A percentile compares a stretch with the other conserved stretches of the same genome.
Evolutionary conservation across 2,888 invertebrate species (phyloP).

Genomic region (Rugalucina vietnamica): DNA sequence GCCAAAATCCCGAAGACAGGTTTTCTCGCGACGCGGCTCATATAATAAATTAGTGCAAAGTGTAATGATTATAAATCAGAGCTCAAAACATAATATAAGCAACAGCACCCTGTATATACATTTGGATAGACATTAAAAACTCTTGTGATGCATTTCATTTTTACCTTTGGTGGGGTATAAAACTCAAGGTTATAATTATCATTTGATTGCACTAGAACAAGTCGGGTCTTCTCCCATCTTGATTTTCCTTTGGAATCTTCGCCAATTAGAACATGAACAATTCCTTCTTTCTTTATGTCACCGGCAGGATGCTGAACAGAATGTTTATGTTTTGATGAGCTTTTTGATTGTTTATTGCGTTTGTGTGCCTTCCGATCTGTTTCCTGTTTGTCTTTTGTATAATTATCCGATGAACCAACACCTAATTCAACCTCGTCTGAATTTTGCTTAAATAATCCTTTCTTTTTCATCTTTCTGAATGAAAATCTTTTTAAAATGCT

Average conservation of each 20-base stretch:
- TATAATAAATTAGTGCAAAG: no score
- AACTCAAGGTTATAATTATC: slow-evolving; percentile 97
- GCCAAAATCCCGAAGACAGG: no score
- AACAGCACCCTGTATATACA: no score
- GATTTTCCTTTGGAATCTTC: slow-evolving; percentile 91
- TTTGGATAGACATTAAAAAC: no score
- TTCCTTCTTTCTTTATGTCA: slow-evolving; percentile 90
- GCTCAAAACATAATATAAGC: no score
- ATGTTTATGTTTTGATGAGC: slow-evolving; percentile 52
- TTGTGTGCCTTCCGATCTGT: slow-evolving; percentile 67
- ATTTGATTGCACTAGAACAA: slow-evolving; percentile 94
- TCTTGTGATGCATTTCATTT: no score
- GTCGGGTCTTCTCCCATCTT: slow-evolving; percentile 96
- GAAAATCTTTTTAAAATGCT: slow-evolving; percentile 69
- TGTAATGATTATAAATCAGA: no score
- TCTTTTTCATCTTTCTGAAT: slow-evolving; percentile 85
- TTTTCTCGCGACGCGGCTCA: no score
- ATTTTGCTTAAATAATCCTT: slow-evolving; percentile 92
- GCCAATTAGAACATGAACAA: slow-evolving; percentile 95
- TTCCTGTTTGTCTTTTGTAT: slow-evolving; percentile 67
- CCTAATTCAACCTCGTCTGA: slow-evolving; percentile 92
- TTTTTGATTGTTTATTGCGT: slow-evolving; percentile 57
- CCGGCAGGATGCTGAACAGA: slow-evolving; percentile 48
- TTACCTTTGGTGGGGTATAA: slow-evolving; percentile 95
- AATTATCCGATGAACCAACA: slow-evolving; percentile 60